phyloP scores from a whole-genome alignment of 2,113 vertebrate species.

The Potamarius usumacintae region DNA sequence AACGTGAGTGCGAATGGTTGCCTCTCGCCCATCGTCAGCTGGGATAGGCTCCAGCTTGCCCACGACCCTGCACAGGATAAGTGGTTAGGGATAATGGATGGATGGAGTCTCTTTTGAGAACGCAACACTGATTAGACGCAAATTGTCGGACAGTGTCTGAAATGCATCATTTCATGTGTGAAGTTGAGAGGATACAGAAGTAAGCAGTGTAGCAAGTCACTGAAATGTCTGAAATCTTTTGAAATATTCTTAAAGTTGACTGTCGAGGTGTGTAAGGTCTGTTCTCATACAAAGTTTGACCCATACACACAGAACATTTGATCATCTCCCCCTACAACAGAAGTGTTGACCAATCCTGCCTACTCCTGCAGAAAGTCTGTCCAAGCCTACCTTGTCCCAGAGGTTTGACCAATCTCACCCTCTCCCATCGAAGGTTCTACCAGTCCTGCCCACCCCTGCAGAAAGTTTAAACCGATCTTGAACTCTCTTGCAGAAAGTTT shows the following conservation, averaged over 20 bases:
- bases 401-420: not conserved
- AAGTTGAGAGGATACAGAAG: not conserved
- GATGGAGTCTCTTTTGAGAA: too few relatives aligned
- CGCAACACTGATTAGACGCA: not conserved
- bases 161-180: not conserved
- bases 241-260: not conserved
- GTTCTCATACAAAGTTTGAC: not conserved
- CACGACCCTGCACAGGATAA: too few relatives aligned
- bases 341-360: not conserved
- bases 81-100: too few relatives aligned
- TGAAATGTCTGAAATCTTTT: not conserved
- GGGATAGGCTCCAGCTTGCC: too few relatives aligned
- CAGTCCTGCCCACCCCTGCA: not conserved
- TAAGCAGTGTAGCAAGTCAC: not conserved
- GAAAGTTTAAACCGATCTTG: not conserved
- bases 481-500: not conserved
- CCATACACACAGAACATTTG: not conserved
- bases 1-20: too few relatives aligned
- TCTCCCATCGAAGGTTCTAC: not conserved
- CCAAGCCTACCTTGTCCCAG: not conserved
- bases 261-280: not conserved
- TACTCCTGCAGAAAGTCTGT: not conserved
- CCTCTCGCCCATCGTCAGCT: too few relatives aligned
- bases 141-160: not conserved
- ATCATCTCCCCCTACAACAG: not conserved